These are phyloP conservation scores for Arenaria interpres DNA, from an alignment of 2,113 vertebrate genomes.

Conservation along the genomic window DNA sequence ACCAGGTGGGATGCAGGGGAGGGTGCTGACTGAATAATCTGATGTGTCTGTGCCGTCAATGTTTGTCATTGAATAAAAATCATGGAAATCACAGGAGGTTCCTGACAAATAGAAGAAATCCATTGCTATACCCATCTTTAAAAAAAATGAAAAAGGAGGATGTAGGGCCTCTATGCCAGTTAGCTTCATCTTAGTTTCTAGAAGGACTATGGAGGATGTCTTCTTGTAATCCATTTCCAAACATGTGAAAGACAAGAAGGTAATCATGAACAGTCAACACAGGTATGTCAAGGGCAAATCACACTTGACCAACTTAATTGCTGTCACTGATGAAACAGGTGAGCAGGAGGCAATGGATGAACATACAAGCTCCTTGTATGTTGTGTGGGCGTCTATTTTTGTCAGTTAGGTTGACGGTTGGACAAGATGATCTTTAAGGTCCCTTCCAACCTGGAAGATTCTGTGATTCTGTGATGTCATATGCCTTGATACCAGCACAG, in stretches of 20 bases:
- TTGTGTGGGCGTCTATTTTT: no score
- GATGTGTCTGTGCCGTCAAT: background rate
- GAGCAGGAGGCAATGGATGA: no score
- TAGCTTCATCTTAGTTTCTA: background rate
- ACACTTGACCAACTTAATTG: background rate
- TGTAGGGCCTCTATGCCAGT: background rate
- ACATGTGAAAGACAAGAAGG: background rate
- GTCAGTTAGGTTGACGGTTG: no score
- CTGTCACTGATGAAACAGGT: background rate
- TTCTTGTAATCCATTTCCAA: background rate
- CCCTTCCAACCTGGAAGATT: no score
- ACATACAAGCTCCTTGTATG: no score
- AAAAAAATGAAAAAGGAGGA: background rate
- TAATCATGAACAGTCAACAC: background rate
- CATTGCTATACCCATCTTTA: background rate
- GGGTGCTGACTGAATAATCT: background rate
- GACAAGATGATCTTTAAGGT: no score
- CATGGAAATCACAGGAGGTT: background rate
- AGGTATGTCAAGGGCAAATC: background rate
- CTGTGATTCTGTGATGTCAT: no score
- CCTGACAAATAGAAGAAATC: background rate
- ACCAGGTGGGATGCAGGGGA: background rate
- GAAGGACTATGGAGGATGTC: background rate
- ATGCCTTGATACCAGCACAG: background rate
- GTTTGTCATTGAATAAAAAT: background rate